These are phyloP conservation scores for Equus przewalskii DNA, from an alignment of 2,113 vertebrate species.

Conservation along the genomic window DNA sequence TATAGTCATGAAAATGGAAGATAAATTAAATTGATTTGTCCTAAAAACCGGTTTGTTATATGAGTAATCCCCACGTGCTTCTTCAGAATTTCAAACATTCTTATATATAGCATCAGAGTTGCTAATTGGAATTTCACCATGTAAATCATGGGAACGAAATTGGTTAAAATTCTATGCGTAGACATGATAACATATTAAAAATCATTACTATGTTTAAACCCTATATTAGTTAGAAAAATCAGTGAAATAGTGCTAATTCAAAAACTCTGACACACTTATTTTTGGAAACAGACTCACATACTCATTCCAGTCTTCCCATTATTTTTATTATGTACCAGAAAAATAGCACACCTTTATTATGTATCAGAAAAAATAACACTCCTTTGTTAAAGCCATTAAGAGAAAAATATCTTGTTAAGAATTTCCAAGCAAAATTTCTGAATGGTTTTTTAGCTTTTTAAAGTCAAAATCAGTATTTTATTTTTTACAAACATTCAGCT, in stretches of 20 bases:
- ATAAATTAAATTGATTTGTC: background rate
- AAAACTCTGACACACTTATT: background rate
- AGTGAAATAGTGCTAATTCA: background rate
- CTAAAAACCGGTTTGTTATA: background rate
- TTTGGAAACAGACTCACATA: background rate
- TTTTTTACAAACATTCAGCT: background rate
- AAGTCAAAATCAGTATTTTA: background rate
- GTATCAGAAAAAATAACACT: background rate
- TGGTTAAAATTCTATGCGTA: background rate
- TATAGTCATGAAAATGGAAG: background rate
- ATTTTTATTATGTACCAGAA: background rate
- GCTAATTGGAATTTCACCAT: background rate
- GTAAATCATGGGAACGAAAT: background rate
- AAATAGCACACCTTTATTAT: background rate
- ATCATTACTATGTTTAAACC: background rate
- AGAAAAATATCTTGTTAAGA: background rate
- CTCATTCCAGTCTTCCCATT: background rate
- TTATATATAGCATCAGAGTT: background rate
- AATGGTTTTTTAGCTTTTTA: background rate
- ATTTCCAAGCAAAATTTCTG: background rate
- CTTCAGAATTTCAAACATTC: conserved; percentile 2
- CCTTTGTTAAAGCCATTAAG: background rate
- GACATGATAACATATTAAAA: background rate
- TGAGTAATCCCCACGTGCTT: background rate
- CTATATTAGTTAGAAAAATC: background rate